Evolutionary conservation across 2,797 vertebrate species (phyloP), one percentile per base, ranked within the genome.

Genomic region (Megaceryle alcyon): DNA sequence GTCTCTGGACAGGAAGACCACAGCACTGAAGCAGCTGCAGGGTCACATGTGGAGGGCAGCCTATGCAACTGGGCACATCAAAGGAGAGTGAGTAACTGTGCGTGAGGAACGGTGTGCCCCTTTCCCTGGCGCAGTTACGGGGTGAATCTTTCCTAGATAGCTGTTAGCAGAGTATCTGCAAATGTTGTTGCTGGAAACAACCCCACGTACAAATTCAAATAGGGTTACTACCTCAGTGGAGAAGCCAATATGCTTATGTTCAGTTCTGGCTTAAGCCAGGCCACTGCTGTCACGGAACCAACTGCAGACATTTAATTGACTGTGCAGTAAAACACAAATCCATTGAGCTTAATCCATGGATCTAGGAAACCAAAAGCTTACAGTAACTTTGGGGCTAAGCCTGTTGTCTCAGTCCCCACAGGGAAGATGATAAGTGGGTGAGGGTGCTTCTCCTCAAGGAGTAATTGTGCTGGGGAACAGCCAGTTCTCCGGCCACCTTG

Each of bases 11-110:
- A 98, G 99, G 94, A 99, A 99, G 97, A 99, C 98, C 25, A 99
- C 98, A 0, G 99, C 99, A 0, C 98, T 99, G 90, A 99, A 99
- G 83, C 99, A 99, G 97, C 98, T 99, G 56, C 99, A 99, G 94
- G 99, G 99, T 31, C 99, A 99, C 98, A 99, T 99, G 98, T 99
- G 99, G 99, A 98, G 98, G 95, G 95, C 98, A 5, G 99, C 99
- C 1, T 99, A 99, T 16, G 54, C 97, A 35, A 98, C 98, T 0
- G 99, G 99, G 90, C 98, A 95, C 85, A 97, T 99, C 97, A 99
- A 99, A 98, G 99, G 99, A 98, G 99, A 99, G 99, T 99, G 98
- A 98, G 99, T 99, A 98, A 54, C 51, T 63, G 68, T 10, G 31
- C 57, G 99, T 99, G 98, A 98, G 99, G 99, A 98, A 56, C 26